Evolutionary conservation across 2,888 invertebrate species (phyloP).

Genomic region (Tenthredo notha): DNA sequence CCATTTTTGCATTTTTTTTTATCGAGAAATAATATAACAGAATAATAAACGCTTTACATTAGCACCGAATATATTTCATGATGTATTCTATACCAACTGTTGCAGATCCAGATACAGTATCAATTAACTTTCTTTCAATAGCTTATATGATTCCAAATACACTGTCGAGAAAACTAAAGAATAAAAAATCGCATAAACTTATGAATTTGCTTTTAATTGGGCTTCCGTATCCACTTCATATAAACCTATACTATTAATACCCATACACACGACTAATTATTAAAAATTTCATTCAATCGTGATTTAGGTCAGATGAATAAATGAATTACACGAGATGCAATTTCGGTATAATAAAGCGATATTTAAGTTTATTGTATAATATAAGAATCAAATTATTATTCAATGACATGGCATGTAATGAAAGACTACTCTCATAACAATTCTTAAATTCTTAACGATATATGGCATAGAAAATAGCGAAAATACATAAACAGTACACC

Average conservation of each 20-base stretch:
- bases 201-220: conserved; percentile 2
- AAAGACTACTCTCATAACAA: no score
- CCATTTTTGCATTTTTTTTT: no score
- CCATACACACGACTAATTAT: neutral
- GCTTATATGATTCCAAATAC: neutral
- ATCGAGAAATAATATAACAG: neutral
- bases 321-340: no score
- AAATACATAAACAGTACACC: no score
- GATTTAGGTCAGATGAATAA: no score
- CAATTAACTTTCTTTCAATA: neutral
- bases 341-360: no score
- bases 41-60: conserved; percentile 7
- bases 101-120: neutral
- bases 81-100: neutral
- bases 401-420: no score
- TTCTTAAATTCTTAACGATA: no score
- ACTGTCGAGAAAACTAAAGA: neutral
- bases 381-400: no score
- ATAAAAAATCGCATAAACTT: neutral
- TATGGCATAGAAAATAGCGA: no score
- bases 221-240: conserved; percentile 1
- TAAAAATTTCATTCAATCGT: neutral
- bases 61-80: conserved; percentile 25
- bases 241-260: neutral
- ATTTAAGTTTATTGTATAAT: no score